Base-by-base conservation (phyloP, 2,888 invertebrate genomes). In the Euzophera pinguis region DNA sequence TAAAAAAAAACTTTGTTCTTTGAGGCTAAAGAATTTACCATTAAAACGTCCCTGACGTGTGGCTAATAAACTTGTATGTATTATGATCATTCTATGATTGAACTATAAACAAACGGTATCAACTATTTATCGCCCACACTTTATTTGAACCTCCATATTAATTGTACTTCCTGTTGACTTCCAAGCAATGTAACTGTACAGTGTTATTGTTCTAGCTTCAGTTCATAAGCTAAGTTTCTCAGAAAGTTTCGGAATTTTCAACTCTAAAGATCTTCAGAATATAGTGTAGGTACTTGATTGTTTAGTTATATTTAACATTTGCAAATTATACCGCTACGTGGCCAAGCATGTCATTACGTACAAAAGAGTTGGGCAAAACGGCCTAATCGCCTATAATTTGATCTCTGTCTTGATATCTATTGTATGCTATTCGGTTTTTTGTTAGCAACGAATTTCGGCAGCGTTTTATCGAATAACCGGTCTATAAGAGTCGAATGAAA, bases 341-440 rank as follows among this genome's bases (percentile, higher is more conserved):
- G 53, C 57, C 57, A 54, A 63, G 59, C 57, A 65, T 59, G 54
- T 65, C 62, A 73, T 73, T 73, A 69, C 62, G 43, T 45, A 45
- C 45, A 32, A 45, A 45, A 45, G 45, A 45, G 45, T 50, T 43
- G 39, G 22, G 39, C 22, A 61, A 64, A 69, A 64, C 65, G 59
- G 58, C 59, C 63, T 67, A 69, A 69, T 71, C 63, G 59, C 55
- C 58, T 58, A 64, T 71, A 80, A 80, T 78, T 79, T 73, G 69
- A 67, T 71, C 69, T 76, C 73, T 59, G 73, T 73, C 67, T 75
- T 68, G 69, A 71, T 67, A 66, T 63, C 70, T 72, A 81, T 81
- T 81, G 75, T 75, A 56, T 64, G 38, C 61, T 35, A 43, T 37
- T 51, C 57, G 58, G 57, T 69, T 81, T 80, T 84, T 82, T 81